Conservation (phyloP, 2,113 vertebrate genomes). For the Puntigrus tetrazona region DNA sequence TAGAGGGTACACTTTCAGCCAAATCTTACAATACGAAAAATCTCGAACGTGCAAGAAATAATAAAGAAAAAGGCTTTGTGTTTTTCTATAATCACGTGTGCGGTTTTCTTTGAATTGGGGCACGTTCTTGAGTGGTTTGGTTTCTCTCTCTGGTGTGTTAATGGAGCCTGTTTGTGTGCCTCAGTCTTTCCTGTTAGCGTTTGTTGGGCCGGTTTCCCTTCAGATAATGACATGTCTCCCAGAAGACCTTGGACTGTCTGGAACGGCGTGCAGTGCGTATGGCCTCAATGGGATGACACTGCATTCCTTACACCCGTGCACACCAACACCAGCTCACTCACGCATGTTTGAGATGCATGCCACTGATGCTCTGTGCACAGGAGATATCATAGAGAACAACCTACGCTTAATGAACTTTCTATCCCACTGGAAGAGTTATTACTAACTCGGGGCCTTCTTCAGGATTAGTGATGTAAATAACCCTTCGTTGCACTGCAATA, state of each 20-base stretch:
- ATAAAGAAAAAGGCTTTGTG: not conserved
- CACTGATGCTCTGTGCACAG: not conserved
- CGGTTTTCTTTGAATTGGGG: slow-evolving; percentile 4
- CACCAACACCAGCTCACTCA: not conserved
- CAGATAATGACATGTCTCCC: slow-evolving; percentile 73
- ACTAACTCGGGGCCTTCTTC: not conserved
- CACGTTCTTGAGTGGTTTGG: slow-evolving; percentile 55
- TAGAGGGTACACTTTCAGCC: not conserved
- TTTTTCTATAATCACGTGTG: too few species aligned
- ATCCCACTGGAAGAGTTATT: not conserved
- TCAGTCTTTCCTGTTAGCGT: slow-evolving; percentile 62
- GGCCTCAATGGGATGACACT: slow-evolving; percentile 17
- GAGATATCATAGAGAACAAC: not conserved
- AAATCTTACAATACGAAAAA: not conserved
- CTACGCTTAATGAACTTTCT: not conserved
- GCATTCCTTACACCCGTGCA: not conserved
- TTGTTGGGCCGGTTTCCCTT: slow-evolving; percentile 53
- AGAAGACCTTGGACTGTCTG: slow-evolving; percentile 72
- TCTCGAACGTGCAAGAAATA: not conserved
- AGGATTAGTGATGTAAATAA: not conserved
- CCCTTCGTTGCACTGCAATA: not conserved
- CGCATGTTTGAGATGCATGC: not conserved
- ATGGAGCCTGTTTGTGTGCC: slow-evolving; percentile 1
- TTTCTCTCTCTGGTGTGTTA: not conserved
- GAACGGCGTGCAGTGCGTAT: slow-evolving; percentile 36